These are phyloP conservation scores for Drosophila sp. DNA, from an alignment of 1,140 invertebrate species.

Conservation along the genomic window DNA sequence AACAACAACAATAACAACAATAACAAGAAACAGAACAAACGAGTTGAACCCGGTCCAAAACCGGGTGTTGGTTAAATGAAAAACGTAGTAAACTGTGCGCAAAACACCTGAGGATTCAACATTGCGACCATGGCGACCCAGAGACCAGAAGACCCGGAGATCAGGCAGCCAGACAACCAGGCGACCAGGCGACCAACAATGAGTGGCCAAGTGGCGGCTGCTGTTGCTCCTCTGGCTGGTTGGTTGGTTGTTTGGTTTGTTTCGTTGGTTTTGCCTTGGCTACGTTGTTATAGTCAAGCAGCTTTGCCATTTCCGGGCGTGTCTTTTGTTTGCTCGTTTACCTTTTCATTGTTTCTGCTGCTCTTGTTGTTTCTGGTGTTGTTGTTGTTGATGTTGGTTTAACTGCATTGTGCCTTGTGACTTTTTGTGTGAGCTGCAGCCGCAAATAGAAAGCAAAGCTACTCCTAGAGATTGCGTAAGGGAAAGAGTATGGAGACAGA, in stretches of 20 bases:
- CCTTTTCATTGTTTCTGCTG: conserved; percentile 64
- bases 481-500: background rate
- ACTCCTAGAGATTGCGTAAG: background rate
- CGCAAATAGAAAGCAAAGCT: conserved; percentile 69
- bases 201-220: conserved; percentile 74
- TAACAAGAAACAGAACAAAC: conserved; percentile 60
- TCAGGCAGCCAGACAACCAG: conserved; percentile 49
- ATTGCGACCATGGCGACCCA: conserved; percentile 56
- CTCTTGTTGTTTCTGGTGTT: conserved; percentile 6
- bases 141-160: conserved; percentile 50
- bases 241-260: conserved; percentile 36
- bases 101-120: conserved; percentile 84
- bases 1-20: conserved; percentile 14
- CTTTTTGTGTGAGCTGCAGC: conserved; percentile 73
- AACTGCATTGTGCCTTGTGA: conserved; percentile 72
- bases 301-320: conserved; percentile 79
- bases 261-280: conserved; percentile 27
- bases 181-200: conserved; percentile 67
- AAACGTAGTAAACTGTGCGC: conserved; percentile 82
- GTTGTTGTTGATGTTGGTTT: conserved; percentile 59
- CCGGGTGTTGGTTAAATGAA: conserved; percentile 74
- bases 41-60: conserved; percentile 50
- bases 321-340: conserved; percentile 79
- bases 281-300: conserved; percentile 72
- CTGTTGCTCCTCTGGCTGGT: conserved; percentile 39